These are phyloP conservation scores for Chondrosia reniformis DNA, from an alignment of 37 sponge, comb jelly and placozoan genomes.

Conservation along the genomic window DNA sequence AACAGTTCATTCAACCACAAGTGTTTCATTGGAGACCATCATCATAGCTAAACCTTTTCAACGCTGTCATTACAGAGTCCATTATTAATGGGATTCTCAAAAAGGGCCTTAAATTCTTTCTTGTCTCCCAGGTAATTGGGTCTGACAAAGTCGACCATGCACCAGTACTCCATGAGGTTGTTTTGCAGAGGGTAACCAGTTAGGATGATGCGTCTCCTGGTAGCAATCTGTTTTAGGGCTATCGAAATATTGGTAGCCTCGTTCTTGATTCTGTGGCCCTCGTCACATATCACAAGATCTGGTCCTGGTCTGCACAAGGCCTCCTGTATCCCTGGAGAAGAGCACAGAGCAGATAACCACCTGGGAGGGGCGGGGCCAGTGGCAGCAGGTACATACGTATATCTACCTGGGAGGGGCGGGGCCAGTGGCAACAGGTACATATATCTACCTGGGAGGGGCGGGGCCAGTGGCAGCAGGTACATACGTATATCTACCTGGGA, in stretches of 20 bases:
- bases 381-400: too few relatives aligned
- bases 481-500: too few relatives aligned
- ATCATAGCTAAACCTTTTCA: too few relatives aligned
- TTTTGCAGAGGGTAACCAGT: conserved; percentile 99
- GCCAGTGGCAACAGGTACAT: too few relatives aligned
- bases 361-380: too few relatives aligned
- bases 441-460: too few relatives aligned
- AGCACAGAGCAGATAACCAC: background rate
- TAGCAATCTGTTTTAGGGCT: conserved; percentile 84
- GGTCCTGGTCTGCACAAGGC: conserved; percentile 92
- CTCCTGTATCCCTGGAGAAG: conserved; percentile 62
- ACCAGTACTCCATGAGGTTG: conserved; percentile 98
- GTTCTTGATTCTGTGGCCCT: conserved; percentile 97
- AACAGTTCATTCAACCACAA: too few relatives aligned
- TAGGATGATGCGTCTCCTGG: conserved; percentile 90
- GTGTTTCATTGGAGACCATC: too few relatives aligned
- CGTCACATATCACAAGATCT: conserved; percentile 96
- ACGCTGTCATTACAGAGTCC: conserved; percentile 97
- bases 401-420: too few relatives aligned
- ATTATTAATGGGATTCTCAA: conserved; percentile 92
- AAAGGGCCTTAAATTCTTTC: conserved; percentile 92
- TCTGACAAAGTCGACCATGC: conserved; percentile 99
- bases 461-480: too few relatives aligned
- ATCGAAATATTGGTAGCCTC: conserved; percentile 83
- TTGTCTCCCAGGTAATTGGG: conserved; percentile 97